phyloP scores from a whole-genome alignment of 2,797 vertebrate genomes.

The Enteromius anoplus region DNA sequence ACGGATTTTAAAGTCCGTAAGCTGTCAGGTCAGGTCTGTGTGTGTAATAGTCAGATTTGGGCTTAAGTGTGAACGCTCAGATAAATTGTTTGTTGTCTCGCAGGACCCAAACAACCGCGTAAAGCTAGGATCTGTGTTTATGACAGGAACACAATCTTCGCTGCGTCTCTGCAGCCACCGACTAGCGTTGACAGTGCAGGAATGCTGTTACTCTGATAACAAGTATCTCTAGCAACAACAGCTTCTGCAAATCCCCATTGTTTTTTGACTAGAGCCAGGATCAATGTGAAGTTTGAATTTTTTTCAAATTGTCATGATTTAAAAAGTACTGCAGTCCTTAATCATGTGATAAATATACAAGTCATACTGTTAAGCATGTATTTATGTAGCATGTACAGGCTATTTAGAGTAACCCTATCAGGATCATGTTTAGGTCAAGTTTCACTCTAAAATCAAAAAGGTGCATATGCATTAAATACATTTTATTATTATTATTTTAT shows the following conservation, averaged over 20 bases:
- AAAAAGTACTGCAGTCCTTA: neutral
- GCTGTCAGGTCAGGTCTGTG: neutral
- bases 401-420: neutral
- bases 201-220: conserved; percentile 47
- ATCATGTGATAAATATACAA: neutral
- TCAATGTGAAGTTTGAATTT: neutral
- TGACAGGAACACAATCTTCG: conserved; percentile 29
- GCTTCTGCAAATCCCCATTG: neutral
- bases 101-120: neutral
- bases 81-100: neutral
- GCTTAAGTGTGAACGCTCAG: neutral
- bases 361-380: neutral
- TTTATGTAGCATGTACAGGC: neutral
- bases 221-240: conserved; percentile 8
- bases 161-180: neutral
- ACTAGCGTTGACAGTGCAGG: conserved; percentile 19
- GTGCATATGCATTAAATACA: neutral
- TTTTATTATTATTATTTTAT: too few species aligned
- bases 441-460: neutral
- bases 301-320: neutral
- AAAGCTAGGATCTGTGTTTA: conserved; percentile 31
- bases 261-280: neutral
- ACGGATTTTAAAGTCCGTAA: conserved; percentile 1
- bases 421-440: neutral
- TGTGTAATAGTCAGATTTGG: conserved; percentile 12